These are phyloP conservation scores for Lepisosteus osseus DNA, from an alignment of 2,113 vertebrate species.

Conservation along the genomic window DNA sequence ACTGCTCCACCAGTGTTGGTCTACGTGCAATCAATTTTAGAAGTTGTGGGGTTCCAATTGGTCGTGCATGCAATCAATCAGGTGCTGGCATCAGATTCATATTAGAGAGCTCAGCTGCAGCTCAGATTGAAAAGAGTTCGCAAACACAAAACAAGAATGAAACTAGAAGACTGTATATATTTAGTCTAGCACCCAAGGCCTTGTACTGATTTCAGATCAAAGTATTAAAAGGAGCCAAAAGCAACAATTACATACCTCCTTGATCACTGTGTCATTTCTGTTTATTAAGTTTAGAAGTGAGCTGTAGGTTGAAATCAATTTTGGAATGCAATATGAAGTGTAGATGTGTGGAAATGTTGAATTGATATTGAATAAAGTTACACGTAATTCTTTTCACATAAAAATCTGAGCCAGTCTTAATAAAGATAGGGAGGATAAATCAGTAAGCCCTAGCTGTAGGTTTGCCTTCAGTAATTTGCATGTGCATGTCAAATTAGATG, in stretches of 20 bases:
- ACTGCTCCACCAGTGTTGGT: slow-evolving; percentile 69
- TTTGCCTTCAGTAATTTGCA: neutral
- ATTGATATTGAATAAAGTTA: slow-evolving; percentile 45
- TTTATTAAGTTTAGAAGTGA: slow-evolving; percentile 64
- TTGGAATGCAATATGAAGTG: slow-evolving; percentile 30
- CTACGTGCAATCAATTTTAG: slow-evolving; percentile 77
- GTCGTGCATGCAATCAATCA: slow-evolving; percentile 77
- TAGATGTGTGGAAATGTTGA: slow-evolving; percentile 52
- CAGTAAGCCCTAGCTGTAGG: neutral
- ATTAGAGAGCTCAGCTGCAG: slow-evolving; percentile 52
- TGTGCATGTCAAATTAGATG: neutral
- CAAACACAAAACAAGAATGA: slow-evolving; percentile 45
- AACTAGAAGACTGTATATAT: slow-evolving; percentile 56
- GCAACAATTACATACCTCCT: slow-evolving; percentile 62
- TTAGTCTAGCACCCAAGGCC: slow-evolving; percentile 60
- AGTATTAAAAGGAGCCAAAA: slow-evolving; percentile 61
- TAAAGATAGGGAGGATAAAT: neutral
- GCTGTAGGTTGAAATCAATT: slow-evolving; percentile 47
- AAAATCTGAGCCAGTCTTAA: neutral
- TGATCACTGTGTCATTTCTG: slow-evolving; percentile 59
- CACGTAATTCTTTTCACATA: slow-evolving; percentile 8
- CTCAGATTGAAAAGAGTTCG: slow-evolving; percentile 29
- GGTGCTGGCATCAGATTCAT: slow-evolving; percentile 57
- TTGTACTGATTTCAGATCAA: slow-evolving; percentile 58
- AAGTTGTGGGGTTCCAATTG: slow-evolving; percentile 71